Evolutionary conservation across 2,797 vertebrate genomes (phyloP).

Genomic region (Propithecus deckenii): DNA sequence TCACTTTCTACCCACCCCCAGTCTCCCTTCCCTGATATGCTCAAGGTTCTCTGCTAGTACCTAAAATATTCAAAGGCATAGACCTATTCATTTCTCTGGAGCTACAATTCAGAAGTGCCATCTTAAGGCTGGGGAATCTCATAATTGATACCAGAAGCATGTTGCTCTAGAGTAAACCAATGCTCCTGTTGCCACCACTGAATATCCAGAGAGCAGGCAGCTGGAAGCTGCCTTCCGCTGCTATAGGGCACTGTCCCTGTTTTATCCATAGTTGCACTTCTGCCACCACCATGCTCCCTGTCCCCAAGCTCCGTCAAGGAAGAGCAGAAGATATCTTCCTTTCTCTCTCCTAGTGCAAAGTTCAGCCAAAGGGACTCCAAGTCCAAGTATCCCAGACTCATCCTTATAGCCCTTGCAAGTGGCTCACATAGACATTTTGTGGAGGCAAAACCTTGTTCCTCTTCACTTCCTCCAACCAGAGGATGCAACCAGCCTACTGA

Average conservation of each 20-base stretch:
- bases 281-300: background rate
- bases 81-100: background rate
- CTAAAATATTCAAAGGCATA: background rate
- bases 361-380: background rate
- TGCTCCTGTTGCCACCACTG: background rate
- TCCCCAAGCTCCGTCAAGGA: background rate
- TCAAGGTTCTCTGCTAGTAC: background rate
- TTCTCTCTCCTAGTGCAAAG: background rate
- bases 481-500: background rate
- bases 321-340: background rate
- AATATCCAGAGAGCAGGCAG: fast-evolving
- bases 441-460: background rate
- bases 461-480: background rate
- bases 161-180: background rate
- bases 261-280: background rate
- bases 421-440: background rate
- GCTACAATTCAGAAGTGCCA: background rate
- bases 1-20: background rate
- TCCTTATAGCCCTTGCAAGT: background rate
- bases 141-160: background rate
- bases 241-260: background rate
- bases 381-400: background rate
- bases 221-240: background rate
- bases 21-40: background rate
- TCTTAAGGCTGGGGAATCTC: background rate